Evolutionary conservation across 2,797 vertebrate species (phyloP).

Genomic region (Clarias fuscus): DNA sequence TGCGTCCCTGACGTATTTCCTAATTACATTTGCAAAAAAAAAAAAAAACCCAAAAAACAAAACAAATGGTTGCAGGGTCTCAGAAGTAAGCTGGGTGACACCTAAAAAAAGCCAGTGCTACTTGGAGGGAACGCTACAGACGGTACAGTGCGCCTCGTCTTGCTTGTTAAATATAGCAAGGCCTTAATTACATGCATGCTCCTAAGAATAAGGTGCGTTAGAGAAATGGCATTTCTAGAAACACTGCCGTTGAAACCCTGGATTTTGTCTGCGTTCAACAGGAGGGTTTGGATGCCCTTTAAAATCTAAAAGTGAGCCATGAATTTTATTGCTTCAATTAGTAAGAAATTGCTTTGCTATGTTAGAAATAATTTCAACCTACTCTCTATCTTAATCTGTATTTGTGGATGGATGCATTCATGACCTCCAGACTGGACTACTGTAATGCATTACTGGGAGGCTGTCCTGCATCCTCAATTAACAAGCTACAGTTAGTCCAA

Average conservation of each 20-base stretch:
- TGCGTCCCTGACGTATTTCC: conserved; percentile 62
- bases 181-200: conserved; percentile 5
- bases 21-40: conserved; percentile 60
- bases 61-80: conserved; percentile 49
- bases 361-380: not conserved
- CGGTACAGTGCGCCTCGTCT: not conserved
- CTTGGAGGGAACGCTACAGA: not conserved
- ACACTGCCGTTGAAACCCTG: not conserved
- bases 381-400: not conserved
- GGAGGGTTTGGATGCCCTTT: not conserved
- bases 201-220: not conserved
- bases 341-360: not conserved
- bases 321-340: not conserved
- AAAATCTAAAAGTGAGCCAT: not conserved
- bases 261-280: not conserved
- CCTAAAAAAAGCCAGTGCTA: not conserved
- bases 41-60: conserved; percentile 23
- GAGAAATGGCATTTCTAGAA: not conserved
- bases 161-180: conserved; percentile 19
- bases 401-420: not conserved
- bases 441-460: too few relatives aligned
- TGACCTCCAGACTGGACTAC: too few relatives aligned
- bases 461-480: too few relatives aligned
- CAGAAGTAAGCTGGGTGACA: conserved; percentile 36
- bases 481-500: too few relatives aligned